phyloP scores from a whole-genome alignment of 2,797 vertebrate genomes.

The Pseudomugil tenellus region DNA sequence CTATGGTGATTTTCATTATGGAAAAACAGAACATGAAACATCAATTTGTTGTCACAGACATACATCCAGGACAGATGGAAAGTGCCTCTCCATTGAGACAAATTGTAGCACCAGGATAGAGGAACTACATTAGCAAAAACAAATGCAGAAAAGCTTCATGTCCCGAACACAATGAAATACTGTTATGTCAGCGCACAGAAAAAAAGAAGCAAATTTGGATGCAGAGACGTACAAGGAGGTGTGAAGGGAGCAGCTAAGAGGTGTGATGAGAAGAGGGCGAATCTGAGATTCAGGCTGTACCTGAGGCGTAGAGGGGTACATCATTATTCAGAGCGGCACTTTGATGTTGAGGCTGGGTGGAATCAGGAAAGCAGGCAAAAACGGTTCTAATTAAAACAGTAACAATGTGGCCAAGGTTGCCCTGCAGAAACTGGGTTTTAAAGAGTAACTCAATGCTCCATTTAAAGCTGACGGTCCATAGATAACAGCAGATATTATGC shows the following conservation, averaged over 20 bases:
- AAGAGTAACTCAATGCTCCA: constrained; percentile 76
- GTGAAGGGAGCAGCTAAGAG: constrained; percentile 35
- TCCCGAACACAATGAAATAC: constrained; percentile 53
- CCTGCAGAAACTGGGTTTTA: constrained; percentile 70
- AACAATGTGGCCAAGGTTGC: constrained; percentile 70
- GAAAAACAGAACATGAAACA: neutral
- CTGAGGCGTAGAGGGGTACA: constrained; percentile 73
- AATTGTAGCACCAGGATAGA: neutral
- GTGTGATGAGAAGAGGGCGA: constrained; percentile 12
- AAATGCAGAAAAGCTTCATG: constrained; percentile 12
- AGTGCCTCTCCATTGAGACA: constrained; percentile 12
- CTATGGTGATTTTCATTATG: neutral
- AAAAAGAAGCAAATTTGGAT: constrained; percentile 60
- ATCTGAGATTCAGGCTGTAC: constrained; percentile 70
- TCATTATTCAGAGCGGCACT: constrained; percentile 77
- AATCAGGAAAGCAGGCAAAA: constrained; percentile 69
- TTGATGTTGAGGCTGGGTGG: constrained; percentile 77
- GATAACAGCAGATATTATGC: constrained; percentile 64
- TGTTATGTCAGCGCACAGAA: constrained; percentile 68
- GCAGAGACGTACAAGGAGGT: constrained; percentile 61
- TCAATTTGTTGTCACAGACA: neutral
- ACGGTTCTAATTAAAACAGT: constrained; percentile 78
- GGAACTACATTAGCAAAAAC: constrained; percentile 9
- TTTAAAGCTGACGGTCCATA: constrained; percentile 68
- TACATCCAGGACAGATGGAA: constrained; percentile 4